A percentile compares a stretch with the other conserved stretches of the same genome.
These are phyloP conservation scores for Rhagonycha fulva DNA, from an alignment of 2,888 invertebrate genomes.

Conservation along the genomic window DNA sequence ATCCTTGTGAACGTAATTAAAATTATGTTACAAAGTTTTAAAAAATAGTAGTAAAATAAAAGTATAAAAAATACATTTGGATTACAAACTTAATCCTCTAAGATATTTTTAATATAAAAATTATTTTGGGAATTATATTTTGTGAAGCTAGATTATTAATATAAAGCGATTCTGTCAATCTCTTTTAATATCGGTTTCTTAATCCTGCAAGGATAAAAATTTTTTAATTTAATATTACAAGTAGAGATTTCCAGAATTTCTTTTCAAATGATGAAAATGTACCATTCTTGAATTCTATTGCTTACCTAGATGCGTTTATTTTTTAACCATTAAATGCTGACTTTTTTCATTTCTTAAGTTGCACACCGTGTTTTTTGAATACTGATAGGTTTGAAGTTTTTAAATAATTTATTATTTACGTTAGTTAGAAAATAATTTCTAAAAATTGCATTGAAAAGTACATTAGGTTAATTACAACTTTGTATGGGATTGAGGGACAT, in stretches of 20 bases:
- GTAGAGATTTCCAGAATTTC: conserved; percentile 40
- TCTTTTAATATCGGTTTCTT: conserved; percentile 41
- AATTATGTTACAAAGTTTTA: not conserved
- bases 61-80: not conserved
- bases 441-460: too few relatives aligned
- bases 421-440: too few relatives aligned
- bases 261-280: not conserved
- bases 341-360: not conserved
- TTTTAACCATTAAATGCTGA: not conserved
- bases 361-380: too few relatives aligned
- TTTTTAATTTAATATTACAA: conserved; percentile 45
- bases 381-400: too few relatives aligned
- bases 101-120: not conserved
- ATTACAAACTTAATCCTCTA: not conserved
- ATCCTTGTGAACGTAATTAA: not conserved
- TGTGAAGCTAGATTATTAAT: not conserved
- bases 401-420: too few relatives aligned
- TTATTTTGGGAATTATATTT: not conserved
- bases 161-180: not conserved
- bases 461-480: too few relatives aligned
- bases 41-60: not conserved
- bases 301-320: not conserved
- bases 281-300: not conserved
- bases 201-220: conserved; percentile 42
- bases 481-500: too few relatives aligned